A percentile compares a stretch with the other conserved stretches of the same genome.
Evolutionary conservation across 1,140 invertebrate genomes (phyloP).

Genomic region (Eulimnadia texana): DNA sequence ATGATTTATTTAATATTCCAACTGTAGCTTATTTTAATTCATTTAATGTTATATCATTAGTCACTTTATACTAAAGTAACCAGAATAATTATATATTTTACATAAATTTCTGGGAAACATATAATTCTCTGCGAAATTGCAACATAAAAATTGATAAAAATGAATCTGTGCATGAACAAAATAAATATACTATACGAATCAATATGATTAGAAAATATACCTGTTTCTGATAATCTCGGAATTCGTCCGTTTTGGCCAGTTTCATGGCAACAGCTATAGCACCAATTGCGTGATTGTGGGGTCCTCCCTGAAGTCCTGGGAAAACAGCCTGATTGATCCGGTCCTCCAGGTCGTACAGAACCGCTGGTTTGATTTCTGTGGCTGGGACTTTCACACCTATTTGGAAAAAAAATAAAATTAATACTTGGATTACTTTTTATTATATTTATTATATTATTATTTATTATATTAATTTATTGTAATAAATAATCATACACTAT

Average conservation of each 20-base stretch:
- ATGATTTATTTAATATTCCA: too few relatives aligned
- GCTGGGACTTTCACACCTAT: constrained; percentile 45
- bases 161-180: neutral
- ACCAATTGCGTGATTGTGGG: constrained; percentile 83
- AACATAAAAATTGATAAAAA: neutral
- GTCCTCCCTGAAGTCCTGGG: constrained; percentile 82
- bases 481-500: neutral
- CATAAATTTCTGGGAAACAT: too few relatives aligned
- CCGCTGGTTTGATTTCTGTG: constrained; percentile 57
- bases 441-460: neutral
- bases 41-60: too few relatives aligned
- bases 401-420: constrained; percentile 14
- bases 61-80: too few relatives aligned
- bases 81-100: too few relatives aligned
- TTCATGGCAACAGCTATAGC: constrained; percentile 84
- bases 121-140: too few relatives aligned
- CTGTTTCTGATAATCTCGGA: constrained; percentile 74
- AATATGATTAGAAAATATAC: constrained; percentile 29
- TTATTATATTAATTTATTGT: neutral
- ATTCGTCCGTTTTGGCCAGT: constrained; percentile 64
- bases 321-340: constrained; percentile 89
- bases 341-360: constrained; percentile 68
- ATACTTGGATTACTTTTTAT: neutral
- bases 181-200: neutral
- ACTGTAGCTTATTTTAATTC: too few relatives aligned